Conservation (phyloP, 2,113 vertebrate genomes). For the Canis aureus region DNA sequence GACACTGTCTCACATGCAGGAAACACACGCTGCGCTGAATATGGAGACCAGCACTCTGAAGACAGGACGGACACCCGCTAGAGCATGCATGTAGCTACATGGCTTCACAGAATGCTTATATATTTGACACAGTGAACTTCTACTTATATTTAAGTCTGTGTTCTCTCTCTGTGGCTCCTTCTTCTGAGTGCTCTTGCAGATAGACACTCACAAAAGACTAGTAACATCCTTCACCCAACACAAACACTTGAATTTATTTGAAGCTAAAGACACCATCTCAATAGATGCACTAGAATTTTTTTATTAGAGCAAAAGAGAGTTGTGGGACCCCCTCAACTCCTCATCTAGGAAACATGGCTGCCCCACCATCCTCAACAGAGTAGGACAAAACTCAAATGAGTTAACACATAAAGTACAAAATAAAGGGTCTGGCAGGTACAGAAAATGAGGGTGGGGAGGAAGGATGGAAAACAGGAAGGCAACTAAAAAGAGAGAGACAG, state of each 20-base stretch:
- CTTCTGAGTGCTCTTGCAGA: background rate
- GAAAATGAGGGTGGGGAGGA: background rate
- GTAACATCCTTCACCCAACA: background rate
- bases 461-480: background rate
- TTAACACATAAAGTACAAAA: background rate
- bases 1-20: background rate
- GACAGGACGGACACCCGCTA: background rate
- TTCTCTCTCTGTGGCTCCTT: background rate
- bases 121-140: background rate
- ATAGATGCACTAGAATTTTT: background rate
- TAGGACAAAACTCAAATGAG: background rate
- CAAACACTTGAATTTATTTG: background rate
- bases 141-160: background rate
- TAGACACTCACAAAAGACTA: background rate
- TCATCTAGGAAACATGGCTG: background rate
- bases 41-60: background rate
- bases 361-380: background rate
- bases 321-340: background rate
- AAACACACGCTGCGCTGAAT: accelerated
- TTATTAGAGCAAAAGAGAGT: background rate
- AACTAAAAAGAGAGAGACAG: background rate
- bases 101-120: background rate
- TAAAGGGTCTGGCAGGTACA: background rate
- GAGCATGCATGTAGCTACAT: no score
- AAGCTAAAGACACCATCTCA: background rate